Percentiles rank a stretch among this genome's conserved stretches.
Evolutionary conservation across 2,797 vertebrate species (phyloP).

Genomic region (Scolopax bukidnonensis): DNA sequence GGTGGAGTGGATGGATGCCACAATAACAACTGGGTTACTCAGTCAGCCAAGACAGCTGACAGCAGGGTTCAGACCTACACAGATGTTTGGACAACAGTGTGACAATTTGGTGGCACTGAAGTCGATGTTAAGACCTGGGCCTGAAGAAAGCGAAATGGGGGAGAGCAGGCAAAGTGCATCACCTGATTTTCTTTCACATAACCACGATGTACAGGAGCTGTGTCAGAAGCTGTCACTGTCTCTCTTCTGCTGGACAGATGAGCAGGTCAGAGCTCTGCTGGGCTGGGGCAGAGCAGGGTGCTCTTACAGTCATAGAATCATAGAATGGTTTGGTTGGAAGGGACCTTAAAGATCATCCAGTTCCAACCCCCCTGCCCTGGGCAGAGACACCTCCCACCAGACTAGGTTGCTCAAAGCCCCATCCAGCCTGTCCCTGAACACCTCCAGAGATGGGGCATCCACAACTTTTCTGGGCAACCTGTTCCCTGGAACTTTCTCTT

Average conservation of each 20-base stretch:
- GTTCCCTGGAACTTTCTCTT: not conserved
- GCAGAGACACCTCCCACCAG: not conserved
- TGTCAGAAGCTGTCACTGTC: not conserved
- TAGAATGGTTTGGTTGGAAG: not conserved
- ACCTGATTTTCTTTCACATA: not conserved
- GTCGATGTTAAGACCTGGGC: not conserved
- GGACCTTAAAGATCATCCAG: not conserved
- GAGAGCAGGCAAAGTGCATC: not conserved
- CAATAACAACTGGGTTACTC: not conserved
- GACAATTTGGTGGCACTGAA: not conserved
- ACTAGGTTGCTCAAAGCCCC: not conserved
- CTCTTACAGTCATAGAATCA: not conserved
- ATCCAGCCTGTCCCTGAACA: not conserved
- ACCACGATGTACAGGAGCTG: rapidly evolving
- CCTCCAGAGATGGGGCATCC: not conserved
- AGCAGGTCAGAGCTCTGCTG: not conserved
- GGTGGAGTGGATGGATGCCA: not conserved
- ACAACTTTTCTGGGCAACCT: not conserved
- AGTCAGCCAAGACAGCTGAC: not conserved
- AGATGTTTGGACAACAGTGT: not conserved
- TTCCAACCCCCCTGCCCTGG: not conserved
- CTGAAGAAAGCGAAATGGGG: not conserved
- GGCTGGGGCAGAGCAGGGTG: not conserved
- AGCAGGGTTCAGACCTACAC: not conserved
- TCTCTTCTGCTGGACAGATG: not conserved